Evolutionary conservation across 92 coral and sea anemone genomes (phyloP).

Genomic region (Palythoa grandis): DNA sequence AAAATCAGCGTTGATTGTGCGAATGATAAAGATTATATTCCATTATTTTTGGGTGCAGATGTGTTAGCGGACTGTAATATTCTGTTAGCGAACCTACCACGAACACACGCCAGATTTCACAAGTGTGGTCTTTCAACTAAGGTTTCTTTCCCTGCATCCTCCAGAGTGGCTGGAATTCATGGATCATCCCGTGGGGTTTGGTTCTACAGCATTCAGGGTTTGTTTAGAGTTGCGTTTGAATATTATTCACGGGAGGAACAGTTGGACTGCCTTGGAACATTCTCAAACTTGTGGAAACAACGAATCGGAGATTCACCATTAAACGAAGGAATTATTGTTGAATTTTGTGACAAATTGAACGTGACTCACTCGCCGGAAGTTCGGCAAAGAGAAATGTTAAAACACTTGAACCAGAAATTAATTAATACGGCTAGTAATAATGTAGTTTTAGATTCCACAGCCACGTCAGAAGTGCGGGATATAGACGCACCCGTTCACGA

Average conservation of each 20-base stretch:
- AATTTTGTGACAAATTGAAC: not conserved
- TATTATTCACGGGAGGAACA: constrained; percentile 85
- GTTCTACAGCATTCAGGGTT: constrained; percentile 92
- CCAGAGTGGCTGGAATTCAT: constrained; percentile 74
- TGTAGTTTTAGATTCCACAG: not conserved
- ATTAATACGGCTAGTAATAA: not conserved
- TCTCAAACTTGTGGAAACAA: constrained; percentile 72
- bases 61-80: constrained; percentile 79
- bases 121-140: constrained; percentile 82
- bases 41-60: constrained; percentile 88
- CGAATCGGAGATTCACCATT: constrained; percentile 71
- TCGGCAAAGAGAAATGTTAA: not conserved
- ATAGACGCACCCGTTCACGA: not conserved
- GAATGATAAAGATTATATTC: constrained; percentile 44
- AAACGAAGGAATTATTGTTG: constrained; percentile 43
- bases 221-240: constrained; percentile 87
- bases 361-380: not conserved
- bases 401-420: not conserved
- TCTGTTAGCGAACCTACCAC: constrained; percentile 76
- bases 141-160: constrained; percentile 68
- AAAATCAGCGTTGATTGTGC: constrained; percentile 35
- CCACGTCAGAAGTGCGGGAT: not conserved
- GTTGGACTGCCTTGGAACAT: constrained; percentile 65
- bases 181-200: constrained; percentile 91
- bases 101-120: constrained; percentile 87